A percentile compares a stretch with the other conserved stretches of the same genome.
These are phyloP conservation scores for Gymnogyps californianus DNA, from an alignment of 2,113 vertebrate genomes.

Conservation along the genomic window DNA sequence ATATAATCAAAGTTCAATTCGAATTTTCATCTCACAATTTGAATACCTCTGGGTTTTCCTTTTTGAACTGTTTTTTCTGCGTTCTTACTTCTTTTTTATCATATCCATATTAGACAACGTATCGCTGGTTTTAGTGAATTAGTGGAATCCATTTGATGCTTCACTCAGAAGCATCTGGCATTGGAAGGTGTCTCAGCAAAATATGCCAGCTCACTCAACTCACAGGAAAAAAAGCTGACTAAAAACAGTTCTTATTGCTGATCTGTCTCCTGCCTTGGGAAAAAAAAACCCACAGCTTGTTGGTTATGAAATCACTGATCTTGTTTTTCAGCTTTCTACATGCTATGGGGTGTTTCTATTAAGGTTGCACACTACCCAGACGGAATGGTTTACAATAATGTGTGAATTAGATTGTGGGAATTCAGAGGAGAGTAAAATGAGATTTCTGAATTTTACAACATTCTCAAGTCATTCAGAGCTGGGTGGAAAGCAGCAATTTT, in stretches of 20 bases:
- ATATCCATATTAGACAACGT: background rate
- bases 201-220: background rate
- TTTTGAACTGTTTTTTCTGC: background rate
- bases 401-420: background rate
- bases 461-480: background rate
- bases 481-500: background rate
- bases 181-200: background rate
- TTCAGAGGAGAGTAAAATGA: background rate
- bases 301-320: background rate
- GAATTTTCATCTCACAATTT: background rate
- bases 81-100: background rate
- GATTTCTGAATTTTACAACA: background rate
- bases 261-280: background rate
- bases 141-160: background rate
- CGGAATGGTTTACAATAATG: background rate
- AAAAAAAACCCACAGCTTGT: accelerated
- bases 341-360: background rate
- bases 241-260: background rate
- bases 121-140: background rate
- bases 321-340: background rate
- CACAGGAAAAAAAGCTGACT: background rate
- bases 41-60: background rate
- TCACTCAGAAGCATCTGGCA: background rate
- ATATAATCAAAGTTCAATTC: background rate
- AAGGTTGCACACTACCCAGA: background rate